phyloP scores from a whole-genome alignment of 2,113 vertebrate species.

The Taurulus bubalis region DNA sequence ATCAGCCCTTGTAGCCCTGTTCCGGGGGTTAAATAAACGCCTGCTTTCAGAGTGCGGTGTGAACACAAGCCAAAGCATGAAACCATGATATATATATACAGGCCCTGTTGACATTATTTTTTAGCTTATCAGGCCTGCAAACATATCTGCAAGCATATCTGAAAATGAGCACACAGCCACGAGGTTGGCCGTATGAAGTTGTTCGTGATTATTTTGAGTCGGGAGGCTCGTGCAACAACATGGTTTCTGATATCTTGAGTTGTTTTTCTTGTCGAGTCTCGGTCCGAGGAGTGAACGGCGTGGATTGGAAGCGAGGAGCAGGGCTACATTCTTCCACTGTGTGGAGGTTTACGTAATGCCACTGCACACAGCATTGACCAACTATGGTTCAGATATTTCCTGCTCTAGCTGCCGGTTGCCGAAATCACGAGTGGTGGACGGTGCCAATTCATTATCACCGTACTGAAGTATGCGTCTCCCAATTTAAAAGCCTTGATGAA shows the following conservation, averaged over 20 bases:
- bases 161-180: slow-evolving; percentile 8
- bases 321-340: slow-evolving; percentile 3
- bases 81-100: slow-evolving; percentile 11
- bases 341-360: background rate
- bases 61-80: slow-evolving; percentile 10
- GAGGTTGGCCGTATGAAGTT: background rate
- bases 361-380: slow-evolving; percentile 20
- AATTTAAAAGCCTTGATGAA: background rate
- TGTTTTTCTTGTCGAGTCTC: slow-evolving; percentile 7
- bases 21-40: background rate
- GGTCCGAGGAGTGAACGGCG: background rate
- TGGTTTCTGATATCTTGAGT: slow-evolving; percentile 19
- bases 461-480: background rate
- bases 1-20: background rate
- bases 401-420: background rate
- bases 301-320: slow-evolving; percentile 7
- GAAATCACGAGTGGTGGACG: background rate
- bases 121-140: slow-evolving; percentile 18
- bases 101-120: background rate
- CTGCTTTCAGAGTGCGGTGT: background rate
- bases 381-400: slow-evolving; percentile 7
- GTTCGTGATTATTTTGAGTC: slow-evolving; percentile 4
- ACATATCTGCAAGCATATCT: slow-evolving; percentile 9
- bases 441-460: slow-evolving; percentile 13
- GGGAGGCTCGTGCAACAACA: slow-evolving; percentile 3